Evolutionary conservation across 2,797 vertebrate genomes (phyloP), one percentile per base, ranked within the genome.

Genomic region (Amphiprion clarkii): DNA sequence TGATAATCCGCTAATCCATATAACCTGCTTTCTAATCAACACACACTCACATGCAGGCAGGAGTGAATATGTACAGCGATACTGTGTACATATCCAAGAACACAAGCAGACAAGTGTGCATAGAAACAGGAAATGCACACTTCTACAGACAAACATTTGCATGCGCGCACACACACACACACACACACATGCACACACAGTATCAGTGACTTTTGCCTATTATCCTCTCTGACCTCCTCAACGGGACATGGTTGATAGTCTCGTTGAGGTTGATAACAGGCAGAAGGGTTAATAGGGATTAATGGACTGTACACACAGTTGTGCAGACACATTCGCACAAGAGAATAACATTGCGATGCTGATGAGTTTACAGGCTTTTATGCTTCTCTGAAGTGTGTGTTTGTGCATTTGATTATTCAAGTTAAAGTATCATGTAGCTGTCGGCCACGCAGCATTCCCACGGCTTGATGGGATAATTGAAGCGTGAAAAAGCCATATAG

Each of bases 1-100:
- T 66, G 87, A 88, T 95, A 95, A 95, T 95, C 94, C 91, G 78
- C 92, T 95, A 95, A 96, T 96, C 94, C 94, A 92, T 88, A 89
- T 79, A 91, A 91, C 88, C 88, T 85, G 87, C 87, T 87, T 89
- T 88, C 80, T 85, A 86, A 92, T 90, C 83, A 79, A 84, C 79
- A 53, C 12, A n/a, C 44, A 63, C 54, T 11, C 44, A 58, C 58
- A 46, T 33, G 17, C 56, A 79, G 12, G 27, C 58, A 51, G 52
- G 14, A 77, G 67, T 69, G 78, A 78, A 79, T 67, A 63, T 80
- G 70, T 73, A 57, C 5, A 31, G 27, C 7, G 25, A 74, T 73
- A 74, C 60, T 66, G 62, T 74, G 71, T 67, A 61, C 59, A 69
- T n/a, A 79, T 57, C 33, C 76, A 68, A 63, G 19, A 48, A 81